Evolutionary conservation across 2,888 invertebrate genomes (phyloP), one percentile per base, ranked within the genome.

Genomic region (Panopea generosa): DNA sequence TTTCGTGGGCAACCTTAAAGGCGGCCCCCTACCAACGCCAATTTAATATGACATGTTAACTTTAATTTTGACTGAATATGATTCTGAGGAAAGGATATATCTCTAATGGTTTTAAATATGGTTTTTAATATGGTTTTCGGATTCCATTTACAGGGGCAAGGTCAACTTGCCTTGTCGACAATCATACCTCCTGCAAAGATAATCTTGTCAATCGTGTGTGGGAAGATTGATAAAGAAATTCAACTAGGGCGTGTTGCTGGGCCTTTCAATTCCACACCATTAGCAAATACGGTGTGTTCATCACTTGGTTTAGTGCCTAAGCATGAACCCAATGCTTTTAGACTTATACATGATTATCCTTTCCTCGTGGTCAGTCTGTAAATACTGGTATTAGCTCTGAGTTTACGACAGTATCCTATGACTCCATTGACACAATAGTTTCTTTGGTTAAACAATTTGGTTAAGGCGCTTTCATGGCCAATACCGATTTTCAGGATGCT

Each of bases 401-500:
- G 0, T 14, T 40, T 26, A 20, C 53, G 2, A 20, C 61, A 27
- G 66, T 66, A 14, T 26, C 20, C 11, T 70, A 70, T 49, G 55
- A 62, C n/a, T 1, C 49, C 6, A 29, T 72, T 26, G 66, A 72
- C 18, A 24, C 50, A 18, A 66, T 59, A 3, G 22, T 61, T 4
- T 0, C 22, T 9, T 9, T 50, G 2, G 27, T 67, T 0, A 0
- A 11, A 14, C 33, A 50, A 38, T 62, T 40, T 11, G 67, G 57
- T 16, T 9, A 11, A 0, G 52, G 52, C 6, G 18, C 43, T 0
- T 45, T 57, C 4, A 14, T 67, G 16, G 40, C 62, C 0, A 67
- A 62, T 27, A 56, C 57, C 0, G 61, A 73, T 24, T 60, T 72
- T 27, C 66, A 59, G 14, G 26, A 59, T 55, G 72, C 65, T 7